These are phyloP conservation scores for Ecliptopera silaceata DNA, from an alignment of 2,888 invertebrate species.

Conservation along the genomic window DNA sequence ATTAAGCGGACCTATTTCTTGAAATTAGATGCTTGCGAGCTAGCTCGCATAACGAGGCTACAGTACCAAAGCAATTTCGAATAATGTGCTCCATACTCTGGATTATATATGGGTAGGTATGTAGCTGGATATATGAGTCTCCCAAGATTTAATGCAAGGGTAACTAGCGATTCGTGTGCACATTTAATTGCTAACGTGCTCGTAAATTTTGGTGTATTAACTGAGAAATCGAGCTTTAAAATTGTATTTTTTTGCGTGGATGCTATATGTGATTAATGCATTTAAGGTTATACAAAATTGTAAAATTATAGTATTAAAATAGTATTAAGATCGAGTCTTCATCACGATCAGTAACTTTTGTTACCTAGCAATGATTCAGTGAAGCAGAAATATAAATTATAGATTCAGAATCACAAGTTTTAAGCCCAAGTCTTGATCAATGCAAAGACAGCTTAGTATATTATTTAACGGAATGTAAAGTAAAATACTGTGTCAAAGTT, in stretches of 20 bases:
- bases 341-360: no score
- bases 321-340: no score
- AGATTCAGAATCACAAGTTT: no score
- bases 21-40: conserved; percentile 25
- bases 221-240: neutral
- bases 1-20: conserved; percentile 16
- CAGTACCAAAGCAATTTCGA: conserved; percentile 23
- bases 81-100: conserved; percentile 23
- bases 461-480: no score
- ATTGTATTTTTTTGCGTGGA: no score
- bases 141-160: conserved; percentile 31
- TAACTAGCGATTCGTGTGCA: conserved; percentile 21
- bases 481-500: neutral
- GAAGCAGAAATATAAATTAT: no score
- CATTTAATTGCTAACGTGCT: conserved; percentile 23
- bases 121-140: conserved; percentile 7
- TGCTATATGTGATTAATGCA: no score
- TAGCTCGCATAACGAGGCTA: conserved; percentile 20
- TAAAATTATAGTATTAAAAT: no score
- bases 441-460: no score
- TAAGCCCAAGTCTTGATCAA: no score
- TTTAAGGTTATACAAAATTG: no score
- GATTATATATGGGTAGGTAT: conserved; percentile 7
- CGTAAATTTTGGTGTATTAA: conserved; percentile 17
- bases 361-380: no score